Evolutionary conservation across 1,140 invertebrate species (phyloP).

Genomic region (Aphelinus certus): DNA sequence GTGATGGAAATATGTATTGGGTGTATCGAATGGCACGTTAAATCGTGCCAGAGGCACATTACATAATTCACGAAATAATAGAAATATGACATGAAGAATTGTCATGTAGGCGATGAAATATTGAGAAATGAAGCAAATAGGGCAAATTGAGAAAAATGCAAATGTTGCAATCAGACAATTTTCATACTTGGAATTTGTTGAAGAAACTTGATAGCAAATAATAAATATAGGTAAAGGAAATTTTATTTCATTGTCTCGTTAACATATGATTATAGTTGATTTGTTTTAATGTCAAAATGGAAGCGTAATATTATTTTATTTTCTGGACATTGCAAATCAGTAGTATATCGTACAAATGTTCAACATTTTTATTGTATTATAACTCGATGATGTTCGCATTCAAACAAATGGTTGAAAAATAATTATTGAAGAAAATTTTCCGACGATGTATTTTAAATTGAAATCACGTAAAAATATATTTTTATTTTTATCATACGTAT

Average conservation of each 20-base stretch:
- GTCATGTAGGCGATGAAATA: conserved; percentile 38
- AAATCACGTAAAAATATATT: conserved; percentile 11
- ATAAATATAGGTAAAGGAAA: conserved; percentile 22
- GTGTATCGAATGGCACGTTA: conserved; percentile 17
- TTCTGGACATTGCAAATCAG: conserved; percentile 11
- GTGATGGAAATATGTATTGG: conserved; percentile 24
- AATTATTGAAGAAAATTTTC: conserved; percentile 24
- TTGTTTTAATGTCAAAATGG: conserved; percentile 22
- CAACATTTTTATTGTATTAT: conserved; percentile 18
- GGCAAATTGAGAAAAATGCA: conserved; percentile 31
- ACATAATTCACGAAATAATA: conserved; percentile 32
- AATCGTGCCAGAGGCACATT: conserved; percentile 13
- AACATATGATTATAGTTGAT: conserved; percentile 23
- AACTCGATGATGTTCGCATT: too few species aligned
- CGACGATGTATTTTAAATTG: conserved; percentile 2
- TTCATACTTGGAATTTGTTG: conserved; percentile 31
- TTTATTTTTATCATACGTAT: conserved; percentile 18
- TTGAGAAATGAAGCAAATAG: conserved; percentile 19
- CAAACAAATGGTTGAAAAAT: background rate
- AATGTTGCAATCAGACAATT: conserved; percentile 38
- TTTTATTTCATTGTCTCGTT: conserved; percentile 40
- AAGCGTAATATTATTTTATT: conserved; percentile 34
- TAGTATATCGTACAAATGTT: background rate
- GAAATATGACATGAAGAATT: conserved; percentile 37
- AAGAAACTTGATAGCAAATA: conserved; percentile 31